Evolutionary conservation across 1,140 invertebrate species (phyloP).

Genomic region (Cyclargus thomasi): DNA sequence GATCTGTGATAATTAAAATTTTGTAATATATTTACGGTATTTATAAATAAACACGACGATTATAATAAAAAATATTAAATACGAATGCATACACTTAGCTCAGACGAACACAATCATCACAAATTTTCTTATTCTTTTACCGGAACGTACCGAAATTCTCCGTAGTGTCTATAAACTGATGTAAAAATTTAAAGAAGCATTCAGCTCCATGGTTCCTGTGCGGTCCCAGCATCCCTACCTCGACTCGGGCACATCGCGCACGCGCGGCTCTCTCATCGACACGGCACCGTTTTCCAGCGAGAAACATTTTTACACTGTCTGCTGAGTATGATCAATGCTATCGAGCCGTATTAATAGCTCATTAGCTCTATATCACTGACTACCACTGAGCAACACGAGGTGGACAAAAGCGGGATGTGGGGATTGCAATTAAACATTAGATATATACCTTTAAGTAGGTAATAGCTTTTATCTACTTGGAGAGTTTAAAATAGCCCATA

Average conservation of each 20-base stretch:
- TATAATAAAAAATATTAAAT: too few relatives aligned
- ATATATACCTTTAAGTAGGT: too few relatives aligned
- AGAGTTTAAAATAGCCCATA: too few relatives aligned
- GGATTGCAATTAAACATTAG: neutral
- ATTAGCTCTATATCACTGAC: neutral
- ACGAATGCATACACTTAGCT: too few relatives aligned
- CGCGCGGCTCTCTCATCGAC: conserved; percentile 30
- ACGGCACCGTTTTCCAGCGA: conserved; percentile 24
- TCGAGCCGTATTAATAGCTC: conserved; percentile 5
- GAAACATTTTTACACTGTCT: conserved; percentile 14
- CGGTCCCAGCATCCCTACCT: conserved; percentile 41
- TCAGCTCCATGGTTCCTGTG: conserved; percentile 31
- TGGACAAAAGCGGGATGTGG: neutral
- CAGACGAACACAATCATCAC: too few relatives aligned
- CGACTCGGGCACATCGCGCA: conserved; percentile 29
- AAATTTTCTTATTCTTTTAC: too few relatives aligned
- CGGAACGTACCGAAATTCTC: too few relatives aligned
- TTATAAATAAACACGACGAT: too few relatives aligned
- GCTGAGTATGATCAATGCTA: conserved; percentile 8
- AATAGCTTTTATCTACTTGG: neutral
- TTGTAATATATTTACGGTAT: too few relatives aligned
- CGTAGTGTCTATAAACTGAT: neutral
- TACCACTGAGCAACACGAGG: neutral
- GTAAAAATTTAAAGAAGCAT: conserved; percentile 3
- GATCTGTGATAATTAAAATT: too few relatives aligned